Conservation (phyloP, 2,888 invertebrate genomes). For the Dryomyza anilis region DNA sequence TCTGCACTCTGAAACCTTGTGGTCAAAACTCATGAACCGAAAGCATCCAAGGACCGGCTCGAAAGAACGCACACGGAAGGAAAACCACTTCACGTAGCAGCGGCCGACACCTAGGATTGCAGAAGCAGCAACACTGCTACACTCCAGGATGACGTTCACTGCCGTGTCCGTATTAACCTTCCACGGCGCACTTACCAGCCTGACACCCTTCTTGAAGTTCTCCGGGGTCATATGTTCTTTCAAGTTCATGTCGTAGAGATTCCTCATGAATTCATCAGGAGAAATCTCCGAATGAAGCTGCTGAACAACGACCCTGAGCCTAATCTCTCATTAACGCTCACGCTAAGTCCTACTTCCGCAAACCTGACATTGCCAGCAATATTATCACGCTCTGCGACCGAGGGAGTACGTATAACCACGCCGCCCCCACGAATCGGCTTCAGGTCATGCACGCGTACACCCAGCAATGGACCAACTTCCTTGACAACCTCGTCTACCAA, state of each 20-base stretch:
- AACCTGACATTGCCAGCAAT: constrained; percentile 29
- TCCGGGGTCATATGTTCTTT: neutral
- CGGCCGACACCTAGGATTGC: neutral
- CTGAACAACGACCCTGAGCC: constrained; percentile 16
- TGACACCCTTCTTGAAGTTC: constrained; percentile 16
- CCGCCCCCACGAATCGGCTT: constrained; percentile 22
- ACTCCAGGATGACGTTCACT: constrained; percentile 21
- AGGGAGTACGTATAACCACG: constrained; percentile 31
- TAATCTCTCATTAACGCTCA: neutral
- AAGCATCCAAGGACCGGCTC: neutral
- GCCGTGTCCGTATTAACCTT: neutral
- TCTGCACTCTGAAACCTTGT: constrained; percentile 26
- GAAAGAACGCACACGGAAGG: neutral
- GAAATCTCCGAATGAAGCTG: constrained; percentile 21
- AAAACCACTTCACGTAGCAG: constrained; percentile 25
- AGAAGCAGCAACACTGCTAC: neutral
- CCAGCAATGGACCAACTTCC: constrained; percentile 10
- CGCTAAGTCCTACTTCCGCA: constrained; percentile 15
- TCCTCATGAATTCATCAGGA: constrained; percentile 24
- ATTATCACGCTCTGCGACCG: constrained; percentile 20
- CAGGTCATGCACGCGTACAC: constrained; percentile 1
- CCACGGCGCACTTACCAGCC: constrained; percentile 25
- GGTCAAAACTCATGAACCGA: constrained; percentile 24
- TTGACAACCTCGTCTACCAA: constrained; percentile 10
- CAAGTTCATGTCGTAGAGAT: constrained; percentile 6